Evolutionary conservation across 2,797 vertebrate genomes (phyloP).

Genomic region (Astyanax mexicanus): DNA sequence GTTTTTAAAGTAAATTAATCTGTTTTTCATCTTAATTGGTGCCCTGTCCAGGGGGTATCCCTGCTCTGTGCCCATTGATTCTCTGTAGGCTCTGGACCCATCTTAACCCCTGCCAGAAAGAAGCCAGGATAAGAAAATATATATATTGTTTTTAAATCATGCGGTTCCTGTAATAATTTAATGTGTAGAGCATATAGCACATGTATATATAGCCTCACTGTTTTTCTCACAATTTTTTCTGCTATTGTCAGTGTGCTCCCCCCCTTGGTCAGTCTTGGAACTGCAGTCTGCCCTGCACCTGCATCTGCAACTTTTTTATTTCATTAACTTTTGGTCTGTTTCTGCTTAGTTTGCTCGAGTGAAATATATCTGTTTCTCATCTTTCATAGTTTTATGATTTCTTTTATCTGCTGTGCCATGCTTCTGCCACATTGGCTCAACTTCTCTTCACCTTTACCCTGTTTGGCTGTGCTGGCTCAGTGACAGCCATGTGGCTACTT

Average conservation of each 20-base stretch:
- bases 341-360: background rate
- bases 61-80: too few relatives aligned
- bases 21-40: too few relatives aligned
- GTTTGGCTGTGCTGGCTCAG: background rate
- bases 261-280: conserved; percentile 32
- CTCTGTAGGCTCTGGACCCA: too few relatives aligned
- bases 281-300: background rate
- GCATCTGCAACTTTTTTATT: background rate
- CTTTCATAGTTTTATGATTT: background rate
- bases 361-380: conserved; percentile 1
- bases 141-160: too few relatives aligned
- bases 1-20: too few relatives aligned
- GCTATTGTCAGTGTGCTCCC: conserved; percentile 14
- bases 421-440: background rate
- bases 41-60: too few relatives aligned
- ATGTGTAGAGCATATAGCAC: background rate
- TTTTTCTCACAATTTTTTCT: background rate
- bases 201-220: background rate
- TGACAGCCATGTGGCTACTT: background rate
- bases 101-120: too few relatives aligned
- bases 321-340: conserved; percentile 1
- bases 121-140: too few relatives aligned
- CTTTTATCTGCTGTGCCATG: background rate
- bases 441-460: background rate
- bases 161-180: background rate